Evolutionary conservation across 2,113 vertebrate species (phyloP).

Genomic region (Pteropus alecto): DNA sequence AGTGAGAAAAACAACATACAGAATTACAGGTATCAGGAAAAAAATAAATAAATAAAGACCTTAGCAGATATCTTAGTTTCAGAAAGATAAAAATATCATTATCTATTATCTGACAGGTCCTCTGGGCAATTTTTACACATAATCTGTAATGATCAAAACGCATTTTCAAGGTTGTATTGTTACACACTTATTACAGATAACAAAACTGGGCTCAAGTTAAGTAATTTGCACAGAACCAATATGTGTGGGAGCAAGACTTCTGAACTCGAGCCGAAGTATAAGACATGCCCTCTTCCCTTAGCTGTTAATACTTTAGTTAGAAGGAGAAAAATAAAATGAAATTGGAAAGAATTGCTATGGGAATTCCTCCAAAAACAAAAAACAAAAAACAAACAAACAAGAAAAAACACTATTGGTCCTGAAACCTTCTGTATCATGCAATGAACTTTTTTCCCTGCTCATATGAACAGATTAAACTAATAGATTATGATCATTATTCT

Average conservation of each 20-base stretch:
- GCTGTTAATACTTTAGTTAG: background rate
- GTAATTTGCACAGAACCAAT: background rate
- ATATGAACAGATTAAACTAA: conserved; percentile 73
- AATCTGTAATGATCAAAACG: background rate
- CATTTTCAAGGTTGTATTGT: background rate
- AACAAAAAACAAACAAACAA: background rate
- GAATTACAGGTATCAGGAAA: background rate
- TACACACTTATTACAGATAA: background rate
- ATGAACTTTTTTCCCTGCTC: conserved; percentile 42
- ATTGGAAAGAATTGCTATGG: background rate
- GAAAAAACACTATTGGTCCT: background rate
- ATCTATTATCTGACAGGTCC: background rate
- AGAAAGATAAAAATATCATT: background rate
- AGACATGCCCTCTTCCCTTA: background rate
- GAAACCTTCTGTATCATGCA: background rate
- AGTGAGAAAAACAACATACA: background rate
- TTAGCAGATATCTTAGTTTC: background rate
- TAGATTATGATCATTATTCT: conserved; percentile 76
- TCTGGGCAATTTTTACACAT: background rate
- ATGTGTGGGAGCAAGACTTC: background rate
- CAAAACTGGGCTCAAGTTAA: background rate
- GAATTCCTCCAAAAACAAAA: background rate
- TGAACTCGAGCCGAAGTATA: background rate
- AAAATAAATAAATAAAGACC: background rate
- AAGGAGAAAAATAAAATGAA: background rate